These are phyloP conservation scores for Odocoileus virginianus DNA, from an alignment of 2,113 vertebrate species.

Conservation along the genomic window DNA sequence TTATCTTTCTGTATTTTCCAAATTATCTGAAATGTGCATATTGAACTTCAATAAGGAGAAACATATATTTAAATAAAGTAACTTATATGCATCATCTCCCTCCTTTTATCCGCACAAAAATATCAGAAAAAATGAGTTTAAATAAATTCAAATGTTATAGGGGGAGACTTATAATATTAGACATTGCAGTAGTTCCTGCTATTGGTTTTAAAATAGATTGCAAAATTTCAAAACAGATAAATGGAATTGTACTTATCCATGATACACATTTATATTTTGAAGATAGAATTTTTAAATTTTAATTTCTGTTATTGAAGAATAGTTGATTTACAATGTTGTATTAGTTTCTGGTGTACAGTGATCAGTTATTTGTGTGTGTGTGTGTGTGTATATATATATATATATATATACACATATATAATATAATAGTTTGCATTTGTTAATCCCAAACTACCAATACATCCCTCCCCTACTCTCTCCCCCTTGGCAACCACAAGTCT, in stretches of 20 bases:
- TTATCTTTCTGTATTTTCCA: slow-evolving; percentile 1
- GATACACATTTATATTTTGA: neutral
- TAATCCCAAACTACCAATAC: neutral
- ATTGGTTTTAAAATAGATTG: neutral
- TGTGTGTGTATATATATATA: too few species aligned
- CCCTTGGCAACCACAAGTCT: neutral
- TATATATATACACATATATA: neutral
- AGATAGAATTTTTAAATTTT: neutral
- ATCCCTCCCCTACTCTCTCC: neutral
- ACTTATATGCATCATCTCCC: neutral
- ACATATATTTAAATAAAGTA: neutral
- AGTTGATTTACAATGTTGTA: neutral
- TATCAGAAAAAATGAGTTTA: neutral
- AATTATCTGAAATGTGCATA: neutral
- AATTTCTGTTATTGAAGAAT: neutral
- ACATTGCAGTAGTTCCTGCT: neutral
- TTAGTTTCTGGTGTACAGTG: neutral
- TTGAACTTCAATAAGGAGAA: neutral
- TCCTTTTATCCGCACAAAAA: neutral
- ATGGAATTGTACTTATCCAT: neutral
- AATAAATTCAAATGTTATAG: neutral
- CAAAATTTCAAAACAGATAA: neutral
- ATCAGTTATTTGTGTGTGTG: neutral
- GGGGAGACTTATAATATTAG: neutral
- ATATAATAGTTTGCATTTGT: neutral